Evolutionary conservation across 1,140 invertebrate genomes (phyloP).

Genomic region (Thaumetopoea pityocampa): DNA sequence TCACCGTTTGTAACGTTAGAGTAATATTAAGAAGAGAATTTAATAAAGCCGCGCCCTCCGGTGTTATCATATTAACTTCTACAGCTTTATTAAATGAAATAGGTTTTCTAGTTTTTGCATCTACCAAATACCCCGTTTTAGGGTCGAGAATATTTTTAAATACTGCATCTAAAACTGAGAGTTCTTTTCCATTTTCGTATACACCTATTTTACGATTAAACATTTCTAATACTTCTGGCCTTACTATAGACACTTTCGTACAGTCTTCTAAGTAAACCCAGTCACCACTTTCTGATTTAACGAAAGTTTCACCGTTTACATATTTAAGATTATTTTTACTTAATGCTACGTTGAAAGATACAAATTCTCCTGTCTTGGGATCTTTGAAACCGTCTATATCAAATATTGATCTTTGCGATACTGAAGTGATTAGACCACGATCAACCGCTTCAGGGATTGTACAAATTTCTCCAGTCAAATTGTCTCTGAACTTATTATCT

Average conservation of each 20-base stretch:
- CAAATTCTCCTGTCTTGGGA: conserved; percentile 85
- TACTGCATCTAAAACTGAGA: conserved; percentile 91
- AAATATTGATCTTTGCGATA: conserved; percentile 92
- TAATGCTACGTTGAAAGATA: conserved; percentile 92
- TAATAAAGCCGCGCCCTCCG: conserved; percentile 89
- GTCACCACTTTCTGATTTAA: conserved; percentile 86
- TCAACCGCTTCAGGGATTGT: conserved; percentile 89
- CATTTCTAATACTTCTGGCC: conserved; percentile 89
- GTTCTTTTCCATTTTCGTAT: conserved; percentile 83
- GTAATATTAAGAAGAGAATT: conserved; percentile 90
- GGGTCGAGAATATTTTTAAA: conserved; percentile 89
- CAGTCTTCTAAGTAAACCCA: conserved; percentile 84
- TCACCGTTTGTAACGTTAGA: conserved; percentile 89
- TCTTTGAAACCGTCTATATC: conserved; percentile 95
- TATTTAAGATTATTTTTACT: conserved; percentile 86
- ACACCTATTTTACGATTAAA: conserved; percentile 89
- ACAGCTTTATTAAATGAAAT: conserved; percentile 92
- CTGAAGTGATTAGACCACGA: conserved; percentile 90
- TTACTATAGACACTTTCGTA: conserved; percentile 80
- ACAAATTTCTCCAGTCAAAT: conserved; percentile 81
- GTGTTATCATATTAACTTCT: conserved; percentile 87
- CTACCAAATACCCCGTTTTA: conserved; percentile 89
- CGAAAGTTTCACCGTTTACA: conserved; percentile 82
- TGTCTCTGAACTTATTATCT: conserved; percentile 84
- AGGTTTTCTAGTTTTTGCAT: conserved; percentile 84